A percentile compares a stretch with the other conserved stretches of the same genome.
phyloP scores from a whole-genome alignment of 2,113 vertebrate genomes.

The Urocynchramus pylzowi region DNA sequence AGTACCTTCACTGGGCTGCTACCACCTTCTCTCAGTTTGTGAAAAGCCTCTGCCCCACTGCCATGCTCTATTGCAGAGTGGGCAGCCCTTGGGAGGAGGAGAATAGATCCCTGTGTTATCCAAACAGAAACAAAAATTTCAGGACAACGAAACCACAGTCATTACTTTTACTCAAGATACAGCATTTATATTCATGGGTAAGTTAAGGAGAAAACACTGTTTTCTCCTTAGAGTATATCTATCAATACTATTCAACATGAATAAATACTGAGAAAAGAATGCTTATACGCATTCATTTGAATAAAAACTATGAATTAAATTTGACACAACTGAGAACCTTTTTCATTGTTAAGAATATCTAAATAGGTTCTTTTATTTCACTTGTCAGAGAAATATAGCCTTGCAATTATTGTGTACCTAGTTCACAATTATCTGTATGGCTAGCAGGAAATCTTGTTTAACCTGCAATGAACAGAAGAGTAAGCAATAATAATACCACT shows the following conservation, averaged over 20 bases:
- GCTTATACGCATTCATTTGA: not conserved
- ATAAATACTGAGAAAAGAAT: not conserved
- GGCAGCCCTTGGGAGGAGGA: not conserved
- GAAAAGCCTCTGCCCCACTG: not conserved
- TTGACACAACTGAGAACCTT: not conserved
- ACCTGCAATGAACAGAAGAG: not conserved
- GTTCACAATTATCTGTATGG: not conserved
- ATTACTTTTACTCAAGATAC: not conserved
- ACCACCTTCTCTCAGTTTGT: not conserved
- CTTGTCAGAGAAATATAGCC: not conserved
- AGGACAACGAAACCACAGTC: not conserved
- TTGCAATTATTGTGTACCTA: not conserved
- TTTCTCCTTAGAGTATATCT: not conserved
- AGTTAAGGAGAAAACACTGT: not conserved
- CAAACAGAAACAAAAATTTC: not conserved
- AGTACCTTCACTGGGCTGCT: not conserved
- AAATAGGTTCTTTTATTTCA: not conserved
- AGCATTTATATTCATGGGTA: not conserved
- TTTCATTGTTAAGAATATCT: not conserved
- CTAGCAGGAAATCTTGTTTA: not conserved
- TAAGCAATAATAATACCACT: not conserved
- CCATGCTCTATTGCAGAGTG: accelerated
- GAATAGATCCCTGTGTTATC: not conserved
- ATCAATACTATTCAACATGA: not conserved
- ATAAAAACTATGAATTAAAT: not conserved